phyloP scores from a whole-genome alignment of 1,140 invertebrate genomes.

The Drosophila watanabei region DNA sequence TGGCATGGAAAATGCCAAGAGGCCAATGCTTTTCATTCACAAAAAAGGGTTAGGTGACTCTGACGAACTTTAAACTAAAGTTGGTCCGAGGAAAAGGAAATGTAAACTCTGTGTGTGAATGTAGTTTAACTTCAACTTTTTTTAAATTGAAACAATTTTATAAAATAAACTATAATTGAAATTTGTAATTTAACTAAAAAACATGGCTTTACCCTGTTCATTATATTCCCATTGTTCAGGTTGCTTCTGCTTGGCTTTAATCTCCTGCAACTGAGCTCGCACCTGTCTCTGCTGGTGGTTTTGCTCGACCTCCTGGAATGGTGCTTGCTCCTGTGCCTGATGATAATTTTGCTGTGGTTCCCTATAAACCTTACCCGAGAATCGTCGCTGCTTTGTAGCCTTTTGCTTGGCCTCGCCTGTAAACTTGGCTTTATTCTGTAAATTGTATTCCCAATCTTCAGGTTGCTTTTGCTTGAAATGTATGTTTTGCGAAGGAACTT shows the following conservation, averaged over 20 bases:
- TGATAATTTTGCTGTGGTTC: not conserved
- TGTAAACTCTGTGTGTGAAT: not conserved
- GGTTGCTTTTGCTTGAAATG: not conserved
- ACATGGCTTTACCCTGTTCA: constrained; percentile 23
- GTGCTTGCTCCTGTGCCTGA: not conserved
- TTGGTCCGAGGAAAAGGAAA: not conserved
- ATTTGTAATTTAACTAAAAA: constrained; percentile 7
- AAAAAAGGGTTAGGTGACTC: constrained; percentile 10
- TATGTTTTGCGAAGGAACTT: not conserved
- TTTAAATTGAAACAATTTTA: not conserved
- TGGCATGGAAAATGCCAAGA: constrained; percentile 24
- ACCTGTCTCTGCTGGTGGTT: not conserved
- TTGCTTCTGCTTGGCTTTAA: not conserved
- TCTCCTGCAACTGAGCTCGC: not conserved
- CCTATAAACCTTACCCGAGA: not conserved
- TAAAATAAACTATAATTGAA: constrained; percentile 2
- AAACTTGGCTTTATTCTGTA: not conserved
- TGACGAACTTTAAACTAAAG: constrained; percentile 31
- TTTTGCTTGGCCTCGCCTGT: not conserved
- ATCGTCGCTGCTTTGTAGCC: not conserved
- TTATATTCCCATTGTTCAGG: constrained; percentile 4
- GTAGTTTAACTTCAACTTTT: not conserved
- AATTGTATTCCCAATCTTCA: not conserved
- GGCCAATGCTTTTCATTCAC: constrained; percentile 3
- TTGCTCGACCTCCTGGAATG: not conserved